These are phyloP conservation scores for Ophthalmolycus amberensis DNA, from an alignment of 2,113 vertebrate genomes.

Conservation along the genomic window DNA sequence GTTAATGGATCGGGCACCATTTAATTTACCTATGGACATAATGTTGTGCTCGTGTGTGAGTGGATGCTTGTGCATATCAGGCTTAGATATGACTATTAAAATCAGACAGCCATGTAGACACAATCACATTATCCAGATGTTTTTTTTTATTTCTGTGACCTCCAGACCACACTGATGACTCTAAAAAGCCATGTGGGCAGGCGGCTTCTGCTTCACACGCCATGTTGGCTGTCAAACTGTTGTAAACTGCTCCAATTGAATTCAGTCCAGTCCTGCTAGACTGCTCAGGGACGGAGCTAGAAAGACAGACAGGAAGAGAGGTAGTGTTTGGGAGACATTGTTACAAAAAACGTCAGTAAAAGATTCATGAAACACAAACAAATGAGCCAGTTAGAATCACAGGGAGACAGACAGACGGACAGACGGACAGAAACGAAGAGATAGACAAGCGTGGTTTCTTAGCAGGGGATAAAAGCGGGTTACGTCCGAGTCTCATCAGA, in stretches of 20 bases:
- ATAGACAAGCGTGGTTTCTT: conserved; percentile 60
- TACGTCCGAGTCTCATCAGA: conserved; percentile 76
- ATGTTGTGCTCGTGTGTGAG: not conserved
- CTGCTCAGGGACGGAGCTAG: conserved; percentile 3
- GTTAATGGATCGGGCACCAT: conserved; percentile 18
- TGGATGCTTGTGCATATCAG: conserved; percentile 4
- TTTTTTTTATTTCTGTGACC: not conserved
- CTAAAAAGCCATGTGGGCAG: not conserved
- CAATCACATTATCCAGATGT: conserved; percentile 38
- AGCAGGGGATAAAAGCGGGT: conserved; percentile 77
- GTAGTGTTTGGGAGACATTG: not conserved
- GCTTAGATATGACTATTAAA: conserved; percentile 31
- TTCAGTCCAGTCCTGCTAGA: conserved; percentile 33
- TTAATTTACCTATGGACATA: conserved; percentile 17
- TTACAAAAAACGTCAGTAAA: conserved; percentile 6
- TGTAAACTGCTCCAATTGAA: conserved; percentile 51
- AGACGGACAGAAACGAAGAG: conserved; percentile 39
- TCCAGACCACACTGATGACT: not conserved
- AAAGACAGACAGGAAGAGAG: not conserved
- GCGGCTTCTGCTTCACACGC: not conserved
- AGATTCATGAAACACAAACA: conserved; percentile 23
- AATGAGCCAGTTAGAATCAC: conserved; percentile 4
- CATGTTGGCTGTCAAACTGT: conserved; percentile 25
- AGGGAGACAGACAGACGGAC: conserved; percentile 37
- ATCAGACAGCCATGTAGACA: conserved; percentile 19